Evolutionary conservation across 2,797 vertebrate species (phyloP).

Genomic region (Anableps anableps): DNA sequence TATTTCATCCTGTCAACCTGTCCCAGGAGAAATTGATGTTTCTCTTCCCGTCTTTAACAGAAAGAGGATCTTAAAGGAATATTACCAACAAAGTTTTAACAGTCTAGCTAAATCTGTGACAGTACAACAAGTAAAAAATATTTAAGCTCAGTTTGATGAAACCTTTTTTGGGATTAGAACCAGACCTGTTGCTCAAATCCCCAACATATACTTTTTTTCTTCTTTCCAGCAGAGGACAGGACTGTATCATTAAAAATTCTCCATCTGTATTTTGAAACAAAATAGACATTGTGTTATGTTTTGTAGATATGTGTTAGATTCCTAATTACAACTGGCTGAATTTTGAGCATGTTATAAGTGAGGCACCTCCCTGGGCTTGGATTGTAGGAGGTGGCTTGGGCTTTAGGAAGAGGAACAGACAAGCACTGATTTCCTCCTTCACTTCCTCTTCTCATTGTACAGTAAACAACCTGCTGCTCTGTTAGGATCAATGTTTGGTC

Average conservation of each 20-base stretch:
- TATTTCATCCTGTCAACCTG: no score
- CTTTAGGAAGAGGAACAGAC: conserved; percentile 29
- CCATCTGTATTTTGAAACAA: background rate
- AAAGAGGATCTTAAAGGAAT: no score
- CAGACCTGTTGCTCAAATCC: background rate
- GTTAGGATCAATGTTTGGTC: background rate
- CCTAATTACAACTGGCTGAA: no score
- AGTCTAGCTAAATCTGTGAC: no score
- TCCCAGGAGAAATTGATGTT: no score
- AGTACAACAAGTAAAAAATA: no score
- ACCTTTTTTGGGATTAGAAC: no score
- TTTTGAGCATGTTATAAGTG: background rate
- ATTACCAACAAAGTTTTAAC: no score
- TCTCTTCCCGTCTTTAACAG: no score
- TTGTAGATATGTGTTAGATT: background rate
- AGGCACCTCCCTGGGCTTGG: background rate
- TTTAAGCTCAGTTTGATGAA: no score
- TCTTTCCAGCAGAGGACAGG: no score
- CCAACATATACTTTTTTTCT: background rate
- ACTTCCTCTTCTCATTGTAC: conserved; percentile 33
- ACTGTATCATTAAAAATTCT: no score
- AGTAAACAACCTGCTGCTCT: background rate
- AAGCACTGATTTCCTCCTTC: conserved; percentile 51
- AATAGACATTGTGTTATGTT: background rate
- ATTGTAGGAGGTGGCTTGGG: conserved; percentile 8